phyloP scores from a whole-genome alignment of 2,113 vertebrate genomes.

The Sander vitreus region DNA sequence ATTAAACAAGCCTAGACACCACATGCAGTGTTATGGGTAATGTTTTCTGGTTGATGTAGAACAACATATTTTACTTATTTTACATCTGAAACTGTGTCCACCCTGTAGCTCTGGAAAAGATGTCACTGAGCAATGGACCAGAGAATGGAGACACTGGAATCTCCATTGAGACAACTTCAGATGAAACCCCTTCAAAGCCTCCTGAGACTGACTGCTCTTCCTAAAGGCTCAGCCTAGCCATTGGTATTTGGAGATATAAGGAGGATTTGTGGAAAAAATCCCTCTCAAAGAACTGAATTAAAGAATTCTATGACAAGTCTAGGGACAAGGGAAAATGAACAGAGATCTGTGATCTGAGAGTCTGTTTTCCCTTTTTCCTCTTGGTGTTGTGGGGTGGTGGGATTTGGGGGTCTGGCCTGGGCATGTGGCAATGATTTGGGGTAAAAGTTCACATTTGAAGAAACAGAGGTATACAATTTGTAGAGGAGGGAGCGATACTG shows the following conservation, averaged over 20 bases:
- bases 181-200: slow-evolving; percentile 87
- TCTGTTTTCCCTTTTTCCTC: slow-evolving; percentile 32
- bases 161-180: slow-evolving; percentile 86
- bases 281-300: slow-evolving; percentile 26
- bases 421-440: slow-evolving; percentile 5
- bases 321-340: slow-evolving; percentile 10
- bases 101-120: slow-evolving; percentile 90
- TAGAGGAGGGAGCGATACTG: not conserved
- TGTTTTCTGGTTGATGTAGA: no score
- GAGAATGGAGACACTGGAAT: slow-evolving; percentile 91
- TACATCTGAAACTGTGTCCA: slow-evolving; percentile 17
- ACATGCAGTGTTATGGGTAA: no score
- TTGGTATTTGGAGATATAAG: not conserved
- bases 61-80: no score
- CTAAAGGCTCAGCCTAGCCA: slow-evolving; percentile 73
- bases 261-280: not conserved
- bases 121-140: slow-evolving; percentile 85
- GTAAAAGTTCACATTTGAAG: slow-evolving; percentile 1
- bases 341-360: no score
- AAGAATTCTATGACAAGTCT: not conserved
- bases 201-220: slow-evolving; percentile 86
- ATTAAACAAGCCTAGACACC: no score
- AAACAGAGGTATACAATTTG: not conserved
- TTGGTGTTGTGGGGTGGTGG: not conserved
- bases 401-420: not conserved